Evolutionary conservation across 64 coral and sea anemone species (phyloP).

Genomic region (Astreopora myriophthalma): DNA sequence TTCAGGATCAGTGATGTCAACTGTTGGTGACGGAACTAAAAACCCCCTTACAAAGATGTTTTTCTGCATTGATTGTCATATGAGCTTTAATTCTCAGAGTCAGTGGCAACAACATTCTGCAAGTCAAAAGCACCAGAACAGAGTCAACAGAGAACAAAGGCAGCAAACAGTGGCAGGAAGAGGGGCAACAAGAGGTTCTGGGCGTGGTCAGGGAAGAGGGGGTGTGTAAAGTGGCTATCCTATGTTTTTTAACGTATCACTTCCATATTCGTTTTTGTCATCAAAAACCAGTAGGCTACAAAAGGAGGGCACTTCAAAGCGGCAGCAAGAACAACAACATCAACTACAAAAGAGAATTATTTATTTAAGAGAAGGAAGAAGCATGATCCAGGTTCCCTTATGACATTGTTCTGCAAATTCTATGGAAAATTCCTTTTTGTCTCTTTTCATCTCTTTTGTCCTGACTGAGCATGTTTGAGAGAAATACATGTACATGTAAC

Average conservation of each 20-base stretch:
- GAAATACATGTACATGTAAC: too few relatives aligned
- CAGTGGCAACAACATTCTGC: constrained; percentile 67
- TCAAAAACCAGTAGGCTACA: too few relatives aligned
- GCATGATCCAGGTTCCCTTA: too few relatives aligned
- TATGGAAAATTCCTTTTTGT: too few relatives aligned
- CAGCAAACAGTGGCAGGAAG: background rate
- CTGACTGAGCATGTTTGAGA: too few relatives aligned
- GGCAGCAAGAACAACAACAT: too few relatives aligned
- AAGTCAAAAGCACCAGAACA: constrained; percentile 70
- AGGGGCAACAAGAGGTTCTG: background rate
- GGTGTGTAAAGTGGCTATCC: background rate
- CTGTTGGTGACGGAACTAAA: background rate
- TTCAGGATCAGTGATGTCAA: background rate
- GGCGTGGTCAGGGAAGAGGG: background rate
- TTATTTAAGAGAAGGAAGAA: too few relatives aligned
- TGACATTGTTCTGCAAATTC: too few relatives aligned
- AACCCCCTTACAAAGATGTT: background rate
- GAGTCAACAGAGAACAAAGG: background rate
- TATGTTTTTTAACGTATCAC: background rate
- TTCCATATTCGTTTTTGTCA: too few relatives aligned
- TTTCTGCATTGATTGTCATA: constrained; percentile 61
- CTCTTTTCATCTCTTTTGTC: too few relatives aligned
- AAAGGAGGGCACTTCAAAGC: too few relatives aligned
- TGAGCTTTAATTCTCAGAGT: constrained; percentile 68
- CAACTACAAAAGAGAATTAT: too few relatives aligned